A percentile compares a stretch with the other conserved stretches of the same genome.
phyloP scores from a whole-genome alignment of 2,888 invertebrate genomes.

The Polyploca ridens region DNA sequence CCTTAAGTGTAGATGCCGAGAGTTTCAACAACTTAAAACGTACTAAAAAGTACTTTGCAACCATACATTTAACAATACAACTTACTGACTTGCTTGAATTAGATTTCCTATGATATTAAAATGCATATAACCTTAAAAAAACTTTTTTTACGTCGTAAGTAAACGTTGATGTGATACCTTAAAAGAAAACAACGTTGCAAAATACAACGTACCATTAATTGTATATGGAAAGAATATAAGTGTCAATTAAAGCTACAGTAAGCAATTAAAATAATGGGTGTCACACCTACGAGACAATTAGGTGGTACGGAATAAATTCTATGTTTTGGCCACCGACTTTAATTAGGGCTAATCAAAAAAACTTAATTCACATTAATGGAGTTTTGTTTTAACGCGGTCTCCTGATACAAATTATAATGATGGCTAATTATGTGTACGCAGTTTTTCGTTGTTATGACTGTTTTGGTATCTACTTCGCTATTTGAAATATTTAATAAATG shows the following conservation, averaged over 20 bases:
- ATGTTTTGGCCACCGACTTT: constrained; percentile 56
- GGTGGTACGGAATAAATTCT: constrained; percentile 72
- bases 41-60: too few relatives aligned
- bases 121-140: too few relatives aligned
- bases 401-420: constrained; percentile 55
- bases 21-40: too few relatives aligned
- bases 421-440: constrained; percentile 42
- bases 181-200: not conserved
- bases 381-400: constrained; percentile 49
- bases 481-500: not conserved
- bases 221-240: constrained; percentile 63
- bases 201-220: not conserved
- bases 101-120: too few relatives aligned
- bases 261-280: constrained; percentile 83
- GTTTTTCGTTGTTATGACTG: constrained; percentile 12
- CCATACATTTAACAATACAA: too few relatives aligned
- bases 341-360: constrained; percentile 64
- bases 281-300: constrained; percentile 84
- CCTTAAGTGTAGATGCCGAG: too few relatives aligned
- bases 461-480: not conserved
- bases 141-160: too few relatives aligned
- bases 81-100: too few relatives aligned
- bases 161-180: not conserved
- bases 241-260: constrained; percentile 70
- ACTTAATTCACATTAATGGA: constrained; percentile 57